Percentiles rank a stretch among this genome's conserved stretches.
These are phyloP conservation scores for Amphiprion clarkii DNA, from an alignment of 2,797 vertebrate species.

Conservation along the genomic window DNA sequence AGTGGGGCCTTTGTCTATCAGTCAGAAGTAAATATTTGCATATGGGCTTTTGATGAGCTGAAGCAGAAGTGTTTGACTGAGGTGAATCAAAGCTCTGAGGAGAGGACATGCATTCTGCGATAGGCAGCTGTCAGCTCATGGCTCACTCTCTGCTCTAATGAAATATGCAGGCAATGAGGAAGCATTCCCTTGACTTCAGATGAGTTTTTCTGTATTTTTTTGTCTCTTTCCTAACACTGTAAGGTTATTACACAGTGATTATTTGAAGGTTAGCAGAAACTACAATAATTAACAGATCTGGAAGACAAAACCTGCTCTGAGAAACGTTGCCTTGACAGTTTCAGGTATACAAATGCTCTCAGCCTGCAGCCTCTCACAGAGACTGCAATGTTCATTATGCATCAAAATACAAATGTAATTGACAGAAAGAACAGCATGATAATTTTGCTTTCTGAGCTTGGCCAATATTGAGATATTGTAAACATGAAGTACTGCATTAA, in stretches of 20 bases:
- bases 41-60: background rate
- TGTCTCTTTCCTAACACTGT: background rate
- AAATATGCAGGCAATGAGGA: slow-evolving; percentile 41
- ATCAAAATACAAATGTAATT: background rate
- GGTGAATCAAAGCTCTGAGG: slow-evolving; percentile 24
- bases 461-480: too few species aligned
- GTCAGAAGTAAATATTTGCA: slow-evolving; percentile 22
- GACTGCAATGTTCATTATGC: background rate
- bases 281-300: background rate
- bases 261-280: background rate
- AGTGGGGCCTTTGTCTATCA: slow-evolving; percentile 15
- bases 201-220: slow-evolving; percentile 12
- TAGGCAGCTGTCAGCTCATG: slow-evolving; percentile 22
- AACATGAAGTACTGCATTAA: too few species aligned
- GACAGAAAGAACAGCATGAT: too few species aligned
- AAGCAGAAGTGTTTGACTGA: background rate
- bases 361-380: too few species aligned
- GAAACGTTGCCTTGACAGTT: background rate
- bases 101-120: slow-evolving; percentile 24
- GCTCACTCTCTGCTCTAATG: slow-evolving; percentile 19
- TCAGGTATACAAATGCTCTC: background rate
- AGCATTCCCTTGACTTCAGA: slow-evolving; percentile 25
- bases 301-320: background rate
- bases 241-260: background rate
- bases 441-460: too few species aligned